These are phyloP conservation scores for Bettongia penicillata DNA, from an alignment of 2,113 vertebrate species.

Conservation along the genomic window DNA sequence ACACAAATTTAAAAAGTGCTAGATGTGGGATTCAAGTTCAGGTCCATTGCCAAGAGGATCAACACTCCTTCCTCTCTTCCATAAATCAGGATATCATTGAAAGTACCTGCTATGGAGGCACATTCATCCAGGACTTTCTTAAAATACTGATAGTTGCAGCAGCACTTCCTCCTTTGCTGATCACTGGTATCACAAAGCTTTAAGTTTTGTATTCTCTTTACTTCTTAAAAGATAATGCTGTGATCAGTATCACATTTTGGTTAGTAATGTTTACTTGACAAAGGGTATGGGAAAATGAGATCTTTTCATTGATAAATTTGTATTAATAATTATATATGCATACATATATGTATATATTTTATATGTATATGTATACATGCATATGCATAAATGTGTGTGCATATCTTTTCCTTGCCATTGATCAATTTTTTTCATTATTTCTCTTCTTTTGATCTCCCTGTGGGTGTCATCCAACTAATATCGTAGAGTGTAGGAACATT, in stretches of 20 bases:
- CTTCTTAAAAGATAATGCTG: background rate
- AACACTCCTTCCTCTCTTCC: background rate
- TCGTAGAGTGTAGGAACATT: background rate
- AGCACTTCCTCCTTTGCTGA: background rate
- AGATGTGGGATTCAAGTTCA: background rate
- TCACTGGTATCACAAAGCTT: background rate
- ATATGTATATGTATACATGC: background rate
- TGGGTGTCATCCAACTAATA: background rate
- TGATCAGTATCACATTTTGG: background rate
- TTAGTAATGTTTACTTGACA: background rate
- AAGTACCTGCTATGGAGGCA: accelerated
- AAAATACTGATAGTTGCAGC: accelerated
- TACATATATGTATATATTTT: too few relatives aligned
- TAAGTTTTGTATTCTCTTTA: background rate
- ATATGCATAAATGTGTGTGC: background rate
- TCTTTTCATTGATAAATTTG: background rate
- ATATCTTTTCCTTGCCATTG: background rate
- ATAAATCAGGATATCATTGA: accelerated
- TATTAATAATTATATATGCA: too few relatives aligned
- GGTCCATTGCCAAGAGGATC: background rate
- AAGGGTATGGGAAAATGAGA: background rate
- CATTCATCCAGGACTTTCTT: background rate
- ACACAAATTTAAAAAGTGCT: background rate
- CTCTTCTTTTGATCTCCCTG: accelerated
- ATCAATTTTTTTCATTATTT: background rate